Conservation (phyloP, 2,888 invertebrate genomes). For the Steinernema carpocapsae region DNA sequence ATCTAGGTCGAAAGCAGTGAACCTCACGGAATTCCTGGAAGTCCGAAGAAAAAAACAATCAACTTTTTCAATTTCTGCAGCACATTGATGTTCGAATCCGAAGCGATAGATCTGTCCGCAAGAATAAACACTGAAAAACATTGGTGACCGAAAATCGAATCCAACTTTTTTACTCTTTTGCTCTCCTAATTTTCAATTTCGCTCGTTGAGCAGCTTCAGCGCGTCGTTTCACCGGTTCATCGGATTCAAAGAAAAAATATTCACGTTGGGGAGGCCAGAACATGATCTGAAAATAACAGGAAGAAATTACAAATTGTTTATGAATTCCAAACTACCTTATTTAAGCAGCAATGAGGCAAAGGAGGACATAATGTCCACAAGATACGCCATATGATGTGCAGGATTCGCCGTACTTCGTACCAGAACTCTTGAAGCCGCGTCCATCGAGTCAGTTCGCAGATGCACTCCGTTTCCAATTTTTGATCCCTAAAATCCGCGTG, state of each 20-base stretch:
- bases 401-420: not conserved
- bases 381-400: constrained; percentile 40
- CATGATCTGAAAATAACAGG: constrained; percentile 42
- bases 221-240: not conserved
- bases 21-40: constrained; percentile 41
- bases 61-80: constrained; percentile 46
- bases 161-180: not conserved
- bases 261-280: constrained; percentile 60
- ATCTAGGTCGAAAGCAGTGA: too few species aligned
- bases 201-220: constrained; percentile 13
- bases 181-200: constrained; percentile 6
- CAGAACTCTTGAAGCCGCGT: constrained; percentile 1
- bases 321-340: constrained; percentile 36
- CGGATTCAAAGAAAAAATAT: constrained; percentile 54
- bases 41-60: constrained; percentile 49
- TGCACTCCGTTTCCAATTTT: constrained; percentile 16
- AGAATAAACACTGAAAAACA: not conserved
- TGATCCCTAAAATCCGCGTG: not conserved
- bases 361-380: constrained; percentile 50
- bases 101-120: constrained; percentile 42
- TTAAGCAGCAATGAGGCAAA: constrained; percentile 36
- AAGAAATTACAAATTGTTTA: not conserved
- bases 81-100: constrained; percentile 51
- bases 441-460: constrained; percentile 25
- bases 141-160: not conserved